Base-by-base conservation (phyloP, 2,797 vertebrate genomes). In the Macrochelys suwanniensis region DNA sequence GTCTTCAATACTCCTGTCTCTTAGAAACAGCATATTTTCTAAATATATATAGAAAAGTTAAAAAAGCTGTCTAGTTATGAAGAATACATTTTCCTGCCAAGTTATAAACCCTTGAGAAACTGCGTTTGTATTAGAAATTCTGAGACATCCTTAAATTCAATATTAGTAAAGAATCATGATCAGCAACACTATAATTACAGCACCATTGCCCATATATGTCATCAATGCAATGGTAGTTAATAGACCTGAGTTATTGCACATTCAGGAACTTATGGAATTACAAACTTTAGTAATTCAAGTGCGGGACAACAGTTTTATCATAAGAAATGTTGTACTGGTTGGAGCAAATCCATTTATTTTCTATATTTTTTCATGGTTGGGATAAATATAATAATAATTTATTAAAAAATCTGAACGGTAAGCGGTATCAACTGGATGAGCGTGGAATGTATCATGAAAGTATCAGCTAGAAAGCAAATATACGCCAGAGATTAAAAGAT, bases 41-140 rank as follows among this genome's bases (percentile, higher is more conserved):
- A 87, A 96, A 97, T 11, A 68, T 51, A 42, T 49, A 86, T 68
- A 50, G 83, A 92, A 91, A 92, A 97, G 82, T 83, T 93, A 87
- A 95, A 95, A 96, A 97, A 94, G 53, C 93, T 92, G 92, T 95
- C 90, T 95, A 65, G 92, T 92, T 95, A 79, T 42, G 94, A n/a
- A 82, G 82, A 94, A 87, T 90, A 89, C 49, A 15, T 77, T 95
- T 96, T 97, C 96, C 94, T 97, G 95, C 96, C 97, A 97, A 91
- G 88, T 89, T 85, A 61, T n/a, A 94, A 96, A 95, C 83, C 86
- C 87, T 89, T 13, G 87, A 51, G 95, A 94, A 97, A 11, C 80
- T 65, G 87, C 54, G 1, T 95, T 96, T 96, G 93, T 88, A 87
- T 88, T 88, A 84, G 85, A 94, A 92, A 93, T 45, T 94, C 84